Conservation (phyloP, 2,113 vertebrate species). For the Craseonycteris thonglongyai region DNA sequence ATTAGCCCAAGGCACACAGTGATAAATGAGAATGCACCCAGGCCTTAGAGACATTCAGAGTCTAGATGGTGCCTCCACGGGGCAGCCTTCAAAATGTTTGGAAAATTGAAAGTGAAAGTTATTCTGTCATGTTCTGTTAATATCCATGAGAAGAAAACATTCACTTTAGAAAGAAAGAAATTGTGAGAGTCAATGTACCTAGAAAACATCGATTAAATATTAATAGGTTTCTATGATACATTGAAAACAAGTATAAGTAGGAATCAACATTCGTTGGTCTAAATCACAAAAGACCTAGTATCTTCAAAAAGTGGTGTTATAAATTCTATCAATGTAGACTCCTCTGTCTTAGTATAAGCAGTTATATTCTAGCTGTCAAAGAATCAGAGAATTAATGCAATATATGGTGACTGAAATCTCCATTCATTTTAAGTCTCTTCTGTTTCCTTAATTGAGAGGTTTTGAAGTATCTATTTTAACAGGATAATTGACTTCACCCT, state of each 20-base stretch:
- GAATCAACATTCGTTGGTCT: constrained; percentile 6
- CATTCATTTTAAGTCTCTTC: background rate
- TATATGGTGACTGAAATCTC: background rate
- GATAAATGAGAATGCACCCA: constrained; percentile 15
- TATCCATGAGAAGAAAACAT: constrained; percentile 25
- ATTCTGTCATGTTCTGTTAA: constrained; percentile 22
- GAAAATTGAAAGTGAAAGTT: constrained; percentile 46
- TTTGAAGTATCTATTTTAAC: background rate
- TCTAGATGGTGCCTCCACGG: background rate
- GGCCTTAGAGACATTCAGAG: background rate
- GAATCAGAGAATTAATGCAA: background rate
- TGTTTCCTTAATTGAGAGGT: background rate
- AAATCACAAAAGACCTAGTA: background rate
- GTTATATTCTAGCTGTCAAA: background rate
- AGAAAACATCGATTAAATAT: constrained; percentile 38
- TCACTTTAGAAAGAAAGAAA: constrained; percentile 42
- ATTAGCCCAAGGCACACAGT: background rate
- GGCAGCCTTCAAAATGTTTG: constrained; percentile 36
- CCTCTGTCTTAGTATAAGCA: background rate
- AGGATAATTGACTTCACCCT: background rate
- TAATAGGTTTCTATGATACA: background rate
- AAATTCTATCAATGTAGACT: background rate
- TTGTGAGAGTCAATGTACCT: constrained; percentile 2
- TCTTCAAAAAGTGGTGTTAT: background rate
- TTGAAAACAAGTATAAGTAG: background rate